These are phyloP conservation scores for Atlantisia rogersi DNA, from an alignment of 2,113 vertebrate genomes.

Conservation along the genomic window DNA sequence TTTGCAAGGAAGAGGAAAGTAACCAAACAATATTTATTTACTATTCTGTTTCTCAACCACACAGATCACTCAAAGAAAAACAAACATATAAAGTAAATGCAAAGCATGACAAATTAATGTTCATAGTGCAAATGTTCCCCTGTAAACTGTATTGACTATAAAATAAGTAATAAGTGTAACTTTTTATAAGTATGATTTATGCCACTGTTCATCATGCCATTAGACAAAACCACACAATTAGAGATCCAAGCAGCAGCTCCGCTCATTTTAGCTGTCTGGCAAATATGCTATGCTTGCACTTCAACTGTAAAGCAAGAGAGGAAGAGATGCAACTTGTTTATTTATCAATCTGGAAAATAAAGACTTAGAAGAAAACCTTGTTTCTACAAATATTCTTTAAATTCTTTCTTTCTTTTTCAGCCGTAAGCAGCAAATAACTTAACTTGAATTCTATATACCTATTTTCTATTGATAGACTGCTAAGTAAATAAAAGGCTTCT, in stretches of 20 bases:
- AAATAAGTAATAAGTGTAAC: not conserved
- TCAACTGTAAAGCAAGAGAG: not conserved
- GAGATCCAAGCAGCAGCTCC: not conserved
- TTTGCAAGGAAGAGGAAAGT: not conserved
- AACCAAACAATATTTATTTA: not conserved
- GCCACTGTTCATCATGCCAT: not conserved
- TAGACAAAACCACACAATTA: not conserved
- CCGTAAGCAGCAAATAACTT: not conserved
- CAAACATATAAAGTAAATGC: not conserved
- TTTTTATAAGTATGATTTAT: conserved; percentile 2
- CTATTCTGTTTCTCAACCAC: not conserved
- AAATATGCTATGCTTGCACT: not conserved
- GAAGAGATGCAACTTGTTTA: not conserved
- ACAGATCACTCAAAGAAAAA: not conserved
- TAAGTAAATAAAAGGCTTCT: not conserved
- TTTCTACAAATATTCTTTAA: not conserved
- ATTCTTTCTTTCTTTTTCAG: not conserved
- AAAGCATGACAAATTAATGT: not conserved
- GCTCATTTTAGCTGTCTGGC: not conserved
- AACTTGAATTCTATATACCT: not conserved
- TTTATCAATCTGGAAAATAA: not conserved
- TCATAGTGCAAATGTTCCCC: not conserved
- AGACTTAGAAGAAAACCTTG: not conserved
- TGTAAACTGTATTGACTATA: not conserved
- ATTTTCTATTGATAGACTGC: not conserved